Conservation (phyloP, 2,888 invertebrate species). For the Leistus spinibarbis region DNA sequence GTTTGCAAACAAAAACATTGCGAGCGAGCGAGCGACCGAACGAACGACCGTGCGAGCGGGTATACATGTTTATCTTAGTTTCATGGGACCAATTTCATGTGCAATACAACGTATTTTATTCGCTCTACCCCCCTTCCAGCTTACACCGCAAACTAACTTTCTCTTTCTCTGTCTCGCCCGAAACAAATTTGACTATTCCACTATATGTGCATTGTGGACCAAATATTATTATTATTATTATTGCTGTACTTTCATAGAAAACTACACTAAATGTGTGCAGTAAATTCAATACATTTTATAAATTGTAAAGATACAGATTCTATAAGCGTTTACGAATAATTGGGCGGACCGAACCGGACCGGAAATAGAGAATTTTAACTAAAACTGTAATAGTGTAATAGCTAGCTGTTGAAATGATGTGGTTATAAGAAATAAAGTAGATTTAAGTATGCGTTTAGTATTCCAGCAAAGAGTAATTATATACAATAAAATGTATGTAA, state of each 20-base stretch:
- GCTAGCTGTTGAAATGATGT: no score
- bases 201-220: neutral
- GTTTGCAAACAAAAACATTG: constrained; percentile 20
- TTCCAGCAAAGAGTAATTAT: no score
- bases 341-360: neutral
- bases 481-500: no score
- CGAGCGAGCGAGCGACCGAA: constrained; percentile 15
- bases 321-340: no score
- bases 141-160: constrained; percentile 10
- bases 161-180: neutral
- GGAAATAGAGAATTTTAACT: no score
- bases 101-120: constrained; percentile 20
- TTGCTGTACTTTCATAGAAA: neutral
- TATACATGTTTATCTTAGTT: constrained; percentile 32
- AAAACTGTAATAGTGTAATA: no score
- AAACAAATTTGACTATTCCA: neutral
- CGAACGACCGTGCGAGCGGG: no score
- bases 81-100: constrained; percentile 34
- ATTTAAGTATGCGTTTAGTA: no score
- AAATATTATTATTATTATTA: neutral
- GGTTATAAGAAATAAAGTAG: no score
- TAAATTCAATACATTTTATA: no score
- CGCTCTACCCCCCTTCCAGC: constrained; percentile 9
- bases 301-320: no score
- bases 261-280: no score